These are phyloP conservation scores for Coracopsis vasa DNA, from an alignment of 2,113 vertebrate species.

Conservation along the genomic window DNA sequence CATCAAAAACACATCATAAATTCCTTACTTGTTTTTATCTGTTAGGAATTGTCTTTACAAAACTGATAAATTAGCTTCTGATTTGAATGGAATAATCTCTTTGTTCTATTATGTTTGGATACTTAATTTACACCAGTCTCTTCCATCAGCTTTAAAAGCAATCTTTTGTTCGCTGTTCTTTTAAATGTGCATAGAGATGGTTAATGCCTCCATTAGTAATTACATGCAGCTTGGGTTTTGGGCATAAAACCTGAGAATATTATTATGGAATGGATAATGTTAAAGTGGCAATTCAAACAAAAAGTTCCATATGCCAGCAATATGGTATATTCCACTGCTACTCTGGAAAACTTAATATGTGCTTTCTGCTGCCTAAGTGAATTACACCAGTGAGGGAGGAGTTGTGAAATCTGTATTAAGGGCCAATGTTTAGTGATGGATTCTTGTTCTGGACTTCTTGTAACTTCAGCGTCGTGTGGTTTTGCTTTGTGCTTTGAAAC, in stretches of 20 bases:
- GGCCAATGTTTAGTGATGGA: not conserved
- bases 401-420: not conserved
- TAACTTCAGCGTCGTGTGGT: not conserved
- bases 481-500: not conserved
- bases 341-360: not conserved
- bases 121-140: conserved; percentile 1
- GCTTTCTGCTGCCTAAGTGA: not conserved
- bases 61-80: conserved; percentile 14
- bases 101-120: not conserved
- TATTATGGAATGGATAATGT: not conserved
- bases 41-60: not conserved
- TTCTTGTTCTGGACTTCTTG: not conserved
- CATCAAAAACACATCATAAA: not conserved
- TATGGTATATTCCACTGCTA: not conserved
- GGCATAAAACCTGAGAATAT: not conserved
- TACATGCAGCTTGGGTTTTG: not conserved
- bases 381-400: not conserved
- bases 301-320: not conserved
- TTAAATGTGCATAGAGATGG: not conserved
- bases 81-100: not conserved
- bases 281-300: not conserved
- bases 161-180: conserved; percentile 1
- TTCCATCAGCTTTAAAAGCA: not conserved
- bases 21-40: not conserved
- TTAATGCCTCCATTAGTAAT: not conserved